Base-by-base conservation (phyloP, 2,113 vertebrate species). In the Gambusia holbrooki region DNA sequence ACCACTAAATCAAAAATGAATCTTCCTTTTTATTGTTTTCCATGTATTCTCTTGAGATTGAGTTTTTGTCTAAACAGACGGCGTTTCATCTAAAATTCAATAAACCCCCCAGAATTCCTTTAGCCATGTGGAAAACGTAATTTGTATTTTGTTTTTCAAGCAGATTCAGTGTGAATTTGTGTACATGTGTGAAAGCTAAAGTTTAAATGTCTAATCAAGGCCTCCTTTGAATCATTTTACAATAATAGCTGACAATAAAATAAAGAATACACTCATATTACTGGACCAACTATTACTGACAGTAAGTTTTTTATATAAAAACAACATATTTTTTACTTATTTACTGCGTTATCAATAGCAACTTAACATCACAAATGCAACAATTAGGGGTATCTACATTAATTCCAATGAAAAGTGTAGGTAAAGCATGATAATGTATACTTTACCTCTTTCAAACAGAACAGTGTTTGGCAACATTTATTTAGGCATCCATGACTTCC, bases 11-110 rank as follows among this genome's bases (percentile, higher is more conserved):
- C 58, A 17, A 22, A 66, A 35, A 72, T 79, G 66, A n/a, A 81
- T 84, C 58, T 69, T 76, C 65, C 32, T 67, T 27, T 32, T 12
- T n/a, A 58, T 6, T 68, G 35, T 77, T 83, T 74, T 58, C 2
- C 4, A 40, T 58, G 65, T 9, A 72, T 60, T 5, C 10, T 12
- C 22, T 61, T 42, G 15, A 64, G 66, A 73, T 12, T 48, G 30
- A 51, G 9, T 79, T 78, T 81, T 66, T 19, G 69, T 45, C 27
- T 68, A 29, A 65, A 30, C 61, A 17, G 28, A 71, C 17, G 37
- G 5, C 3, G 25, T 37, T 71, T 71, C 22, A 19, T 71, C 17
- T 60, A 1, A 45, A 30, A 68, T 70, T 67, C n/a, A 51, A 58
- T 58, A 30, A 64, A 72, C 51, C 6, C 32, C 63, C 68, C 58